phyloP scores from a whole-genome alignment of 2,113 vertebrate species.

The Speoplatyrhinus poulsoni region DNA sequence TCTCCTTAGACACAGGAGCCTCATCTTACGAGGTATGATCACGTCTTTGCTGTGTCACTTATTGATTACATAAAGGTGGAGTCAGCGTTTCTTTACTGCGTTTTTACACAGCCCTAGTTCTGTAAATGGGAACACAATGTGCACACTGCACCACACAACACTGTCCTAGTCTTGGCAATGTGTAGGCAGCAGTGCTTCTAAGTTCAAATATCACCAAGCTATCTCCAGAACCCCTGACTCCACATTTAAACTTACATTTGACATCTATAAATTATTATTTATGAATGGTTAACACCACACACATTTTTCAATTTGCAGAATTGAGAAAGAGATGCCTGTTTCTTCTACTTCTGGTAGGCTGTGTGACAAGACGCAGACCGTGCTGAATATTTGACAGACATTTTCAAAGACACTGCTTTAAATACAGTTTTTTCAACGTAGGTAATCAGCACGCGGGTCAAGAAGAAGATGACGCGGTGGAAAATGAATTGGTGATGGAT shows the following conservation, averaged over 20 bases:
- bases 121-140: too few species aligned
- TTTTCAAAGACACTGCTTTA: not conserved
- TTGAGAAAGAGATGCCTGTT: not conserved
- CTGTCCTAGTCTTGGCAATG: too few species aligned
- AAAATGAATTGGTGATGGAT: slow-evolving; percentile 6
- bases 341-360: slow-evolving; percentile 22
- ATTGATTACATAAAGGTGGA: too few species aligned
- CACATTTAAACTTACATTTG: not conserved
- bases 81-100: too few species aligned
- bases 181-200: too few species aligned
- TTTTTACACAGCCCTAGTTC: too few species aligned
- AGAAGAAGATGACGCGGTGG: not conserved
- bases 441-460: not conserved
- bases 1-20: not conserved
- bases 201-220: too few species aligned
- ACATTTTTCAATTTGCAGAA: slow-evolving; percentile 20
- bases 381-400: not conserved
- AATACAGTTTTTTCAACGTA: slow-evolving; percentile 2
- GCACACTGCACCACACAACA: too few species aligned
- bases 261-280: not conserved
- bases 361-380: not conserved
- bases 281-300: not conserved
- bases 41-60: not conserved
- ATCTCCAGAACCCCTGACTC: too few species aligned
- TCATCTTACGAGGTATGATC: slow-evolving; percentile 34